Percentiles rank a stretch among this genome's conserved stretches.
These are phyloP conservation scores for Erebia epiphron DNA, from an alignment of 2,888 invertebrate species.

Conservation along the genomic window DNA sequence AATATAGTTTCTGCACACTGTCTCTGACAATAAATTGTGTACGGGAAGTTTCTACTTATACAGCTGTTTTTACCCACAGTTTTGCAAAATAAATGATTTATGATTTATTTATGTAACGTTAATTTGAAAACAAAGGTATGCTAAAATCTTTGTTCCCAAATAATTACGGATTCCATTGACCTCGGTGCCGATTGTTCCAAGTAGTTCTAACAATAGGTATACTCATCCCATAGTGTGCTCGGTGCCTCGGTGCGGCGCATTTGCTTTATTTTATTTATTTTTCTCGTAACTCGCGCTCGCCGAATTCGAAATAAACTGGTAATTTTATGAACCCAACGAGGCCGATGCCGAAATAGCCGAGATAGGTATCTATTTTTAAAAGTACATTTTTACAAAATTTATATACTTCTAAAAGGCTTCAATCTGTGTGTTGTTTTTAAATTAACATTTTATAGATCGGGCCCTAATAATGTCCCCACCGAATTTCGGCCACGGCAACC, in stretches of 20 bases:
- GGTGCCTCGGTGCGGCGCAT: constrained; percentile 38
- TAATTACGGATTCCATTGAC: constrained; percentile 47
- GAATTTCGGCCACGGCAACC: no score
- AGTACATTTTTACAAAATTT: constrained; percentile 34
- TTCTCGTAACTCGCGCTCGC: constrained; percentile 59
- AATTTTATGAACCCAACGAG: constrained; percentile 67
- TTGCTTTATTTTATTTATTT: constrained; percentile 54
- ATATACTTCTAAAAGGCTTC: background rate
- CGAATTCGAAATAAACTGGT: constrained; percentile 69
- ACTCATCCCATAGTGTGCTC: constrained; percentile 40
- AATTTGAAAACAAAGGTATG: constrained; percentile 51
- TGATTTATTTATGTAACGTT: no score
- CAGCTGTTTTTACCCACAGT: no score
- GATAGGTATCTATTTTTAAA: constrained; percentile 42
- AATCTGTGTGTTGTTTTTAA: background rate
- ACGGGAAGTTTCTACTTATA: no score
- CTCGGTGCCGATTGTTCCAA: constrained; percentile 45
- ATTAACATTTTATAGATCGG: constrained; percentile 1
- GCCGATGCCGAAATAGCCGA: constrained; percentile 57
- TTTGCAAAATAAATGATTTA: no score
- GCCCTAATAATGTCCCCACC: constrained; percentile 23
- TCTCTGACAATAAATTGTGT: no score
- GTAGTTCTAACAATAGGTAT: constrained; percentile 44
- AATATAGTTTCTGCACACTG: no score
- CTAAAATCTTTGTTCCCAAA: constrained; percentile 49